phyloP scores from a whole-genome alignment of 1,140 invertebrate genomes.

The Hydropsyche tenuis region DNA sequence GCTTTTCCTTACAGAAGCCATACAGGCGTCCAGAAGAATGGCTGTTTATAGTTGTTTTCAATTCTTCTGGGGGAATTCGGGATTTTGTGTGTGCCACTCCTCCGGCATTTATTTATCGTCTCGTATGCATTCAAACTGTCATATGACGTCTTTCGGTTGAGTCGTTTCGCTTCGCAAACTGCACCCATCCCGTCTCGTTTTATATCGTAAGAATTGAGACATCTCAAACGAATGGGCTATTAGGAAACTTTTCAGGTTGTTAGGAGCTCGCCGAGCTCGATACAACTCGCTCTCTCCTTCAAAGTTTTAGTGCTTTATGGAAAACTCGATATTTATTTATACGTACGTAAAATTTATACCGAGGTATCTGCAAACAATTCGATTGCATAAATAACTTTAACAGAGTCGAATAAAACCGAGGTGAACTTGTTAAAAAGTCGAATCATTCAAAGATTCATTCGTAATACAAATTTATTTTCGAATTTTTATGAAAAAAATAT shows the following conservation, averaged over 20 bases:
- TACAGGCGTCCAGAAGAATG: slow-evolving; percentile 36
- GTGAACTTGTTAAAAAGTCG: too few relatives aligned
- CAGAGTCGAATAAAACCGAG: too few relatives aligned
- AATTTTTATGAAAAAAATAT: too few relatives aligned
- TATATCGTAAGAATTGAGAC: slow-evolving; percentile 45
- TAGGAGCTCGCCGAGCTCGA: slow-evolving; percentile 20
- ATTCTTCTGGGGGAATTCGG: slow-evolving; percentile 37
- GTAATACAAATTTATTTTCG: too few relatives aligned
- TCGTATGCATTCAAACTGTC: slow-evolving; percentile 43
- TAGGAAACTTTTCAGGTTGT: slow-evolving; percentile 43
- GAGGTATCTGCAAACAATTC: background rate
- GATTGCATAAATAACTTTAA: too few relatives aligned
- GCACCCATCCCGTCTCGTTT: background rate
- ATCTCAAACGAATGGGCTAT: slow-evolving; percentile 48
- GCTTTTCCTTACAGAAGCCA: background rate
- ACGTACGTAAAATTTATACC: background rate
- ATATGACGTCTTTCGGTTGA: slow-evolving; percentile 30
- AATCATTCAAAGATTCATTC: too few relatives aligned
- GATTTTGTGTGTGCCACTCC: slow-evolving; percentile 3
- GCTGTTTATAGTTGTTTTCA: slow-evolving; percentile 50
- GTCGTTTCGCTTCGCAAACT: slow-evolving; percentile 19
- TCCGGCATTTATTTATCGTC: slow-evolving; percentile 41
- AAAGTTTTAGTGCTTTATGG: slow-evolving; percentile 14
- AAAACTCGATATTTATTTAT: slow-evolving; percentile 6
- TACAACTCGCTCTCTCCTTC: slow-evolving; percentile 37